Percentiles rank a stretch among this genome's conserved stretches.
Conservation (phyloP, 2,888 invertebrate species). For the Epinotia bilunana region DNA sequence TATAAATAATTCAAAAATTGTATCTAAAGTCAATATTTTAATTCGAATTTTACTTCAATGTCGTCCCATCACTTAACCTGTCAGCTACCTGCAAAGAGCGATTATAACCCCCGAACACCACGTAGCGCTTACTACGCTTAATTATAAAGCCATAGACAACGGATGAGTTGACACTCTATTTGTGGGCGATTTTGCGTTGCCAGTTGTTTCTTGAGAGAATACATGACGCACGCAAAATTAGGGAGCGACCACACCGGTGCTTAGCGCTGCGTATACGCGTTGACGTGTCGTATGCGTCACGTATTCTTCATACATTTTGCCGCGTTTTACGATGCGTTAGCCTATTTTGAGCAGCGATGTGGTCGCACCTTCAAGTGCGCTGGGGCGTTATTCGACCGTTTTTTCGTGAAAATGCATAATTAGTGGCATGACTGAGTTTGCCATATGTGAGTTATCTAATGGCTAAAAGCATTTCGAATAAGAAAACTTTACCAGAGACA, state of each 20-base stretch:
- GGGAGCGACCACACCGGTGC: too few species aligned
- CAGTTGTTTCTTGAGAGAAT: slow-evolving; percentile 16
- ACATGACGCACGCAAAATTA: slow-evolving; percentile 12
- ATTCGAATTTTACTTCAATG: slow-evolving; percentile 7
- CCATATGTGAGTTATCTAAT: not conserved
- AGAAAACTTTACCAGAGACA: too few species aligned
- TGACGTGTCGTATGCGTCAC: too few species aligned
- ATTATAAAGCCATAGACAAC: slow-evolving; percentile 39
- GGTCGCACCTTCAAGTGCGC: too few species aligned
- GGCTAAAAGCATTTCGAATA: not conserved
- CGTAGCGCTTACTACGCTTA: slow-evolving; percentile 39
- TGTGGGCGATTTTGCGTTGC: slow-evolving; percentile 26
- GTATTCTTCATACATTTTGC: too few species aligned
- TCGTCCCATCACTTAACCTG: slow-evolving; percentile 13
- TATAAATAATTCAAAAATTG: not conserved
- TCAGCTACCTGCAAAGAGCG: slow-evolving; percentile 24
- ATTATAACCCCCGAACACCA: slow-evolving; percentile 16
- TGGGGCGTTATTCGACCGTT: not conserved
- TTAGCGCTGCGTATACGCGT: too few species aligned
- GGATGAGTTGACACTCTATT: slow-evolving; percentile 41
- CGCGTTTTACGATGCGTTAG: too few species aligned
- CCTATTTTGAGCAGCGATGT: too few species aligned
- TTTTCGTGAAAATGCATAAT: not conserved
- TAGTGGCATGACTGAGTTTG: too few species aligned
- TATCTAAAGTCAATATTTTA: not conserved